phyloP scores from a whole-genome alignment of 1,140 invertebrate genomes.

The Globodera rostochiensis region DNA sequence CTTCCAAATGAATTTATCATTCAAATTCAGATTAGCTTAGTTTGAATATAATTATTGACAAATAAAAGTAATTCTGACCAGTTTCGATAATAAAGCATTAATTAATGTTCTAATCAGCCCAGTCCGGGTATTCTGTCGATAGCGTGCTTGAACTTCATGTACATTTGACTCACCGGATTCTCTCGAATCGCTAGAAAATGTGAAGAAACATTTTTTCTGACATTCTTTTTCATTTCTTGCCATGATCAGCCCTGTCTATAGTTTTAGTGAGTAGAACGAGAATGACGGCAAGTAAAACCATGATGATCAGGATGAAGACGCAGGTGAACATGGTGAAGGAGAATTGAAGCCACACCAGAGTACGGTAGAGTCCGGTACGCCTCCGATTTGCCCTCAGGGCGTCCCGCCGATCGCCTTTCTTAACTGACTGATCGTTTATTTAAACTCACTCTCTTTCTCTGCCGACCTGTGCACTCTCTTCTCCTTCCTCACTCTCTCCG shows the following conservation, averaged over 20 bases:
- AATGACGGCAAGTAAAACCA: conserved; percentile 21
- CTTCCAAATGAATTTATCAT: too few species aligned
- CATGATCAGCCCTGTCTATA: conserved; percentile 17
- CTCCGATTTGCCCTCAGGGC: not conserved
- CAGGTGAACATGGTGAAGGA: conserved; percentile 28
- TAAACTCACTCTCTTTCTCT: not conserved
- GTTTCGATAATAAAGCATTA: not conserved
- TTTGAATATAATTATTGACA: too few species aligned
- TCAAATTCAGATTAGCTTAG: too few species aligned
- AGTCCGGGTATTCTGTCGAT: conserved; percentile 21
- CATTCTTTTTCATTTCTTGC: conserved; percentile 4
- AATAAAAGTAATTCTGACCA: too few species aligned
- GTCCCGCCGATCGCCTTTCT: not conserved
- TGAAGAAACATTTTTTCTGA: not conserved
- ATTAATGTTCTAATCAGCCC: not conserved
- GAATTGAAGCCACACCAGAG: conserved; percentile 27
- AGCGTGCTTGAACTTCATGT: conserved; percentile 21
- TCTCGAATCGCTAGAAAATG: conserved; percentile 14
- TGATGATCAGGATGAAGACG: conserved; percentile 27
- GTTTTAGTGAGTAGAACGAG: conserved; percentile 3
- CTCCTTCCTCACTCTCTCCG: conserved; percentile 6
- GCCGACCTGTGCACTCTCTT: not conserved
- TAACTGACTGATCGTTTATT: not conserved
- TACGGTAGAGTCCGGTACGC: conserved; percentile 16
- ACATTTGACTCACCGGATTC: conserved; percentile 29